These are phyloP conservation scores for Torymus texanus DNA, from an alignment of 2,888 invertebrate species.

Conservation along the genomic window DNA sequence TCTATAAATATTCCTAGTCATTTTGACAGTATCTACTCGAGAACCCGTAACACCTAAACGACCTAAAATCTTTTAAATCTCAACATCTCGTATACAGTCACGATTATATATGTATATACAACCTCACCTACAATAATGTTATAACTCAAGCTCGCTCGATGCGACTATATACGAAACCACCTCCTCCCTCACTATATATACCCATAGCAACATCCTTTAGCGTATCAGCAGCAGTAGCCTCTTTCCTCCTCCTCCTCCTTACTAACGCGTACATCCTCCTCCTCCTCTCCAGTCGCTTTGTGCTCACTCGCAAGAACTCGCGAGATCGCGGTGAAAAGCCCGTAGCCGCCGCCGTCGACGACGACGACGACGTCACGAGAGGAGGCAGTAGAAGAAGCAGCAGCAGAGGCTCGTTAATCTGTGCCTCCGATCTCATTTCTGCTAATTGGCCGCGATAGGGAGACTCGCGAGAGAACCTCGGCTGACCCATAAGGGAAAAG, in stretches of 20 bases:
- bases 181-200: background rate
- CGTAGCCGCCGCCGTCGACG: background rate
- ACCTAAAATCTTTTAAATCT: too few relatives aligned
- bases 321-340: slow-evolving; percentile 43
- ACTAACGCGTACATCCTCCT: background rate
- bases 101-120: too few relatives aligned
- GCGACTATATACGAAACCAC: too few relatives aligned
- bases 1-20: too few relatives aligned
- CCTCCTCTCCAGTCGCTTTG: slow-evolving; percentile 7
- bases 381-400: slow-evolving; percentile 35
- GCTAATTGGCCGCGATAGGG: slow-evolving; percentile 70
- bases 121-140: too few relatives aligned
- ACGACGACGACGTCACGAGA: slow-evolving; percentile 62
- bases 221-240: background rate
- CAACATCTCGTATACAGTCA: too few relatives aligned
- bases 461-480: slow-evolving; percentile 41
- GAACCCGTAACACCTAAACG: too few relatives aligned
- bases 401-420: slow-evolving; percentile 66
- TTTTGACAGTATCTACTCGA: too few relatives aligned
- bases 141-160: too few relatives aligned
- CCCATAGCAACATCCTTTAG: slow-evolving; percentile 27
- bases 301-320: slow-evolving; percentile 22
- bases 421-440: slow-evolving; percentile 70
- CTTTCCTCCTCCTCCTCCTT: too few relatives aligned
- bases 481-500: slow-evolving; percentile 53